Evolutionary conservation across 2,113 vertebrate genomes (phyloP).

Genomic region (Tenebrosternarchus preto): DNA sequence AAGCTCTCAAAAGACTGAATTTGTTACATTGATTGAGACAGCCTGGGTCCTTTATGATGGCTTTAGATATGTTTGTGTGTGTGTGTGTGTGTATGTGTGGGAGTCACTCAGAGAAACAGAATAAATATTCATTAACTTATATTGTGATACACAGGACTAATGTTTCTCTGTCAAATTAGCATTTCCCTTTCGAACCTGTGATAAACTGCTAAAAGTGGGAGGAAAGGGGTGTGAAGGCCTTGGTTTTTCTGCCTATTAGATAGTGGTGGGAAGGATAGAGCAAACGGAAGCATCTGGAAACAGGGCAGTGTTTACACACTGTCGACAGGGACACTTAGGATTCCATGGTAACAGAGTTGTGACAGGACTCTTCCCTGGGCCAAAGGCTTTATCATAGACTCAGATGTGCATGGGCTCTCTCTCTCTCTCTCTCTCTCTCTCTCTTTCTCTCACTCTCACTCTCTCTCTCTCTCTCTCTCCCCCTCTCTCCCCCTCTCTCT

Average conservation of each 20-base stretch:
- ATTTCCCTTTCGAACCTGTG: not conserved
- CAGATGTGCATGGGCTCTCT: constrained; percentile 14
- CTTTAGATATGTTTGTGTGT: not conserved
- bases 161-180: not conserved
- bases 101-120: not conserved
- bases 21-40: constrained; percentile 22
- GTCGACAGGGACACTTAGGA: constrained; percentile 3
- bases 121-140: constrained; percentile 2
- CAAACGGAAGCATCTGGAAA: constrained; percentile 18
- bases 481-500: constrained; percentile 6
- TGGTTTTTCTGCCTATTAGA: no score
- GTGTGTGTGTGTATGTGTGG: not conserved
- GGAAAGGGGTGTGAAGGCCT: no score
- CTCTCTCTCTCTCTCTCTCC: constrained; percentile 6
- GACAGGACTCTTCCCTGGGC: constrained; percentile 26
- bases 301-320: not conserved
- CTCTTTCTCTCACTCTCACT: not conserved
- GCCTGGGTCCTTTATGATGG: not conserved
- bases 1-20: constrained; percentile 27
- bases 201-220: no score
- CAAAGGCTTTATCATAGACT: constrained; percentile 22
- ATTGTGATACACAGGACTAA: not conserved
- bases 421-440: not conserved
- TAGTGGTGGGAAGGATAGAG: not conserved
- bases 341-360: constrained; percentile 39